Base-by-base conservation (phyloP, 2,888 invertebrate genomes). In the Prosopocoilus inquinatus region DNA sequence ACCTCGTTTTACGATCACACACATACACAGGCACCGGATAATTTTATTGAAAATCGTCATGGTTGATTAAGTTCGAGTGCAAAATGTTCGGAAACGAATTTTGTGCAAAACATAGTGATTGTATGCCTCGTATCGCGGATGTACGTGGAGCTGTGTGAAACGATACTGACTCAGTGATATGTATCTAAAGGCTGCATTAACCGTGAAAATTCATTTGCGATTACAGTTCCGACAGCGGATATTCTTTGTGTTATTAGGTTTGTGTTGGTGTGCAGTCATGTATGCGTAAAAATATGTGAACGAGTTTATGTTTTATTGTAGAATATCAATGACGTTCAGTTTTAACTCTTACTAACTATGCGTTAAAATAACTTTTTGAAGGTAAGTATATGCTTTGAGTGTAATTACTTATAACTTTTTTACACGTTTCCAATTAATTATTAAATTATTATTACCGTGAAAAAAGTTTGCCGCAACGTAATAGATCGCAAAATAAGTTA, bases 1-100 rank as follows among this genome's bases (percentile, higher is more conserved):
- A n/a, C 72, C 71, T 48, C 65, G 67, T 62, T 74, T 65, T 11
- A 72, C 67, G 16, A 70, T 64, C 32, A 73, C 63, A 58, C 75
- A 75, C 63, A 73, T 60, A 59, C 74, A 75, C 50, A 74, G 59
- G 55, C 68, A 70, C 45, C 71, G 68, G 9, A 71, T 68, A 15
- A 73, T 16, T 41, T 56, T 61, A 5, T 43, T 13, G 32, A 63
- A 53, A 49, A 65, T 50, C 47, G 54, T 53, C 66, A 66, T 68
- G 57, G 53, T 61, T 51, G 28, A 43, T 38, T 28, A 47, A 55
- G 50, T 56, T 50, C 9, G 8, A 33, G 34, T 35, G 9, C 13
- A 11, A 9, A n/a, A 15, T 5, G n/a, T 20, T 43, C 4, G 28
- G 16, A 5, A 43, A 38, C 38, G 11, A 38, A 38, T 38, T 38